Evolutionary conservation across 2,888 invertebrate species (phyloP), one percentile per base, ranked within the genome.

Genomic region (Nymphalis urticae): DNA sequence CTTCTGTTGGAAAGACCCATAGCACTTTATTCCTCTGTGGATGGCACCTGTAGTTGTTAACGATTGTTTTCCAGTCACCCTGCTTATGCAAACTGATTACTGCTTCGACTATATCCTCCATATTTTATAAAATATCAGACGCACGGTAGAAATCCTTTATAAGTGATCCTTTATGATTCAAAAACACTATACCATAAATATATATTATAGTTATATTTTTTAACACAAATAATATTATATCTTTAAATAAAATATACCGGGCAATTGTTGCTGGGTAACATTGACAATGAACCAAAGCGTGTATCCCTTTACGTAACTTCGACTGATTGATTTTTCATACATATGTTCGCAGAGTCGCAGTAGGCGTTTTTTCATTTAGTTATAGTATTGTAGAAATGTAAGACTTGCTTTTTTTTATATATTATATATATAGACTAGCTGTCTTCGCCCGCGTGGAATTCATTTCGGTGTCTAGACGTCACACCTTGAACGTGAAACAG

Each of bases 1-100:
- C 86, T 73, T 94, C 92, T 50, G 94, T 94, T 0, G 97, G 97
- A 90, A 95, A 95, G 62, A 96, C 94, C 97, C 97, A 97, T 21
- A 96, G 83, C 63, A 96, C 79, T 80, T 92, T 94, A 47, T 93
- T 93, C 68, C 92, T 89, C 9, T 93, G 85, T 5, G 90, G 85
- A 72, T 93, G 93, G 64, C 93, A 87, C 75, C 90, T 86, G 87
- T 93, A 93, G 19, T 72, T 84, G 0, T 85, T 78, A 1, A 86
- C 80, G 50, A 94, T 88, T 59, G 89, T 87, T 67, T 81, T 85
- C 94, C 94, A 94, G 60, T 91, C 84, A 7, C 80, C 85, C 42
- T 88, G 80, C 74, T 85, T 86, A 73, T 91, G 89, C 17, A 93
- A 80, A 9, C 82, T 81, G 58, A 87, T 72, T 16, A 94, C 84